Percentiles rank a stretch among this genome's conserved stretches.
Conservation (phyloP, 2,888 invertebrate species). For the Eupithecia subumbrata region DNA sequence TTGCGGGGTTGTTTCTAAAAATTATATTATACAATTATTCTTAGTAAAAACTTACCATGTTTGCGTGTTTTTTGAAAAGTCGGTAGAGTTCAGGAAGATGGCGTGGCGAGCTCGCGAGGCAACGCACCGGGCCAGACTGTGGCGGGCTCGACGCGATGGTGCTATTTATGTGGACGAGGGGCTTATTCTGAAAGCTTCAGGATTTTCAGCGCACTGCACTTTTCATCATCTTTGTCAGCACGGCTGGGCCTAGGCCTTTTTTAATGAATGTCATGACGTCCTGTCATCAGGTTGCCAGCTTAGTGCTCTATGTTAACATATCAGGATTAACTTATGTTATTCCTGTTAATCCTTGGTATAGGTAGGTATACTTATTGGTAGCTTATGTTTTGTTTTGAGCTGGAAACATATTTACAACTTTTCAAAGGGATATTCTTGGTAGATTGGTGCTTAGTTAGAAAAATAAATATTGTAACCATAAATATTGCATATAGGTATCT, state of each 20-base stretch:
- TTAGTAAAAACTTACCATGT: conserved; percentile 41
- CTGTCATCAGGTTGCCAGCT: not conserved
- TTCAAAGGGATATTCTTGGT: too few species aligned
- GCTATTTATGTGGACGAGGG: conserved; percentile 23
- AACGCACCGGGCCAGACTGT: conserved; percentile 80
- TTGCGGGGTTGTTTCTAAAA: not conserved
- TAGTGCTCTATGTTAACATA: not conserved
- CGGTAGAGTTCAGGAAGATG: conserved; percentile 39
- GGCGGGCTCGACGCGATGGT: conserved; percentile 38
- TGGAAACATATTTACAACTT: too few species aligned
- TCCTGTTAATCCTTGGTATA: too few species aligned
- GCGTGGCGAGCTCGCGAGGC: conserved; percentile 76
- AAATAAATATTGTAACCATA: too few species aligned
- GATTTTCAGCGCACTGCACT: not conserved
- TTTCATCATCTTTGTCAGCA: not conserved
- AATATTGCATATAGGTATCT: too few species aligned
- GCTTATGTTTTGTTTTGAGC: too few species aligned
- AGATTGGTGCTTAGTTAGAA: too few species aligned
- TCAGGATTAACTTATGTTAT: not conserved
- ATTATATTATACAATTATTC: not conserved
- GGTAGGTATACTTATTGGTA: too few species aligned
- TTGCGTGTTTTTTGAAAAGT: conserved; percentile 21
- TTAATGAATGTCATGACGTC: not conserved
- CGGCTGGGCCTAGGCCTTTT: not conserved
- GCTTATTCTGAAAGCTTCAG: conserved; percentile 57